Percentiles rank a stretch among this genome's conserved stretches.
These are phyloP conservation scores for Buceros bicornis DNA, from an alignment of 2,797 vertebrate species.

Conservation along the genomic window DNA sequence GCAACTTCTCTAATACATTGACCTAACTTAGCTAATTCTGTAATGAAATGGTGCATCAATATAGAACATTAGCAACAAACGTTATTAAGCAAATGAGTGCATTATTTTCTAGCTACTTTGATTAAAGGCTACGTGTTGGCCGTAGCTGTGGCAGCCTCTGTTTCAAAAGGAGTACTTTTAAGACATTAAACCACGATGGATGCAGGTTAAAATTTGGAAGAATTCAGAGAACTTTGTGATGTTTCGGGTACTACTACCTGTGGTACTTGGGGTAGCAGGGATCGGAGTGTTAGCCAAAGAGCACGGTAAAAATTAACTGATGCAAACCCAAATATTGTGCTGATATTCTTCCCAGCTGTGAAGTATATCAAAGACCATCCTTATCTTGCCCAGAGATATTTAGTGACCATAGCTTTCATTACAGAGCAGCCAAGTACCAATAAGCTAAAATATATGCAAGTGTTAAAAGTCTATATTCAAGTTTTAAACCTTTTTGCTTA, in stretches of 20 bases:
- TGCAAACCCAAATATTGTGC: background rate
- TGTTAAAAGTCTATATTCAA: constrained; percentile 65
- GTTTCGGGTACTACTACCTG: background rate
- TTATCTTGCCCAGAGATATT: constrained; percentile 33
- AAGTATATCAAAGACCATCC: background rate
- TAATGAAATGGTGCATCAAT: background rate
- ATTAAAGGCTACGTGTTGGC: background rate
- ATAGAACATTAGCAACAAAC: background rate
- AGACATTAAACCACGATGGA: background rate
- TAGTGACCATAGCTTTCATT: constrained; percentile 62
- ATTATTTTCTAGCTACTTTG: background rate
- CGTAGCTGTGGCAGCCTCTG: background rate
- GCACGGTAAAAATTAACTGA: background rate
- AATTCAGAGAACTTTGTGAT: background rate
- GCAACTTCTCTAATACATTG: background rate
- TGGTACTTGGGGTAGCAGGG: background rate
- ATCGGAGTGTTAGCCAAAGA: background rate
- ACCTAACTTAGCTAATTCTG: background rate
- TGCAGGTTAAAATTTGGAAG: background rate
- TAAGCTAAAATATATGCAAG: constrained; percentile 58
- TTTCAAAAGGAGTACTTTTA: background rate
- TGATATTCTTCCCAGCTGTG: background rate
- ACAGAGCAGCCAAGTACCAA: constrained; percentile 58
- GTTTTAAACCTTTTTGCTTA: constrained; percentile 67
- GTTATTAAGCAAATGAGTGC: background rate